Evolutionary conservation across 2,797 vertebrate species (phyloP).

Genomic region (Gorsachius magnificus): DNA sequence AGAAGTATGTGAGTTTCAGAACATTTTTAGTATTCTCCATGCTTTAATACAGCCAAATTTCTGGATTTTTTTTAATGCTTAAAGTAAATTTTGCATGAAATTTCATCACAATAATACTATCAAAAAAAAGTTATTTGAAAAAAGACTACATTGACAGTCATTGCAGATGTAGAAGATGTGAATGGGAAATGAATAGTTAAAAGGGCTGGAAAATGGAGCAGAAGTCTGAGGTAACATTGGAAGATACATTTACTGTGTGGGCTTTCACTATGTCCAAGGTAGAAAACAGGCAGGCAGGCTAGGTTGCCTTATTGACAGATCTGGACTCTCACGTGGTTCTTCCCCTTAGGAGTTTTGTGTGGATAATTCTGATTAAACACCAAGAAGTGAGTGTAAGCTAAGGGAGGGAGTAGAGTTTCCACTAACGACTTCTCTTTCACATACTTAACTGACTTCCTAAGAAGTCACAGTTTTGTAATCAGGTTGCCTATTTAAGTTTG

Average conservation of each 20-base stretch:
- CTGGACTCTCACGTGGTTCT: background rate
- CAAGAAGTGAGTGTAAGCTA: background rate
- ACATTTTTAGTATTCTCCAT: background rate
- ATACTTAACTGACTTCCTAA: background rate
- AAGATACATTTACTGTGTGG: background rate
- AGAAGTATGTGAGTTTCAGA: background rate
- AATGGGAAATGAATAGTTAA: background rate
- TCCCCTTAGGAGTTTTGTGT: background rate
- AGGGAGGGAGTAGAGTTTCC: background rate
- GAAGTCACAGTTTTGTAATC: background rate
- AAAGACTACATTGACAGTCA: background rate
- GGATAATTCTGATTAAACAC: rapidly evolving
- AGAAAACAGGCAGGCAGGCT: background rate
- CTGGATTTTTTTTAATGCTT: background rate
- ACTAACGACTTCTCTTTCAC: background rate
- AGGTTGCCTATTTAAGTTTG: background rate
- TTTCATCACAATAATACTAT: background rate
- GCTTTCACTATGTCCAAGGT: background rate
- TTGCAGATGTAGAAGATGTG: background rate
- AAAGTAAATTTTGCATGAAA: background rate
- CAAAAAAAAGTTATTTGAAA: background rate
- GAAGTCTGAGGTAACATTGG: background rate
- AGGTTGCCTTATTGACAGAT: background rate
- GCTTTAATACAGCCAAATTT: background rate
- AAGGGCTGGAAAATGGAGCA: background rate